Evolutionary conservation across 2,797 vertebrate genomes (phyloP).

Genomic region (Acanthopagrus latus): DNA sequence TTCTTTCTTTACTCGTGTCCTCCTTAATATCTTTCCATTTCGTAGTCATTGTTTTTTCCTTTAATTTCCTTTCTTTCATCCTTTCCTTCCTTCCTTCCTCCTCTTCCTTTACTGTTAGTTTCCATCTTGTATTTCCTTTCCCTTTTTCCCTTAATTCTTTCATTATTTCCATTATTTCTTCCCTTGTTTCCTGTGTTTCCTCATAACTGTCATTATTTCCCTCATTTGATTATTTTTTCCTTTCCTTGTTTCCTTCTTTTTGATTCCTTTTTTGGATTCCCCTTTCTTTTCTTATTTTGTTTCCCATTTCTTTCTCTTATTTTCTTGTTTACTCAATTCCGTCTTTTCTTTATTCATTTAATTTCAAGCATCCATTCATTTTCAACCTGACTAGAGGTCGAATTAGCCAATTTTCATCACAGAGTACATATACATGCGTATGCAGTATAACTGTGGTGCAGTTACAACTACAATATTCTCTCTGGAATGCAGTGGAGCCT

Average conservation of each 20-base stretch:
- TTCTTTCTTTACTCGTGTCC: not conserved
- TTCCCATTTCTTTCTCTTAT: not conserved
- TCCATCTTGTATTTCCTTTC: too few relatives aligned
- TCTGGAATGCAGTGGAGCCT: not conserved
- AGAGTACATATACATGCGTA: too few relatives aligned
- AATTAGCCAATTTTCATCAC: not conserved
- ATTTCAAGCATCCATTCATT: not conserved
- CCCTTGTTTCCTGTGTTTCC: not conserved
- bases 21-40: not conserved
- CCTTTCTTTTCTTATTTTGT: not conserved
- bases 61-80: not conserved
- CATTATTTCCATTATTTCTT: too few relatives aligned
- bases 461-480: not conserved
- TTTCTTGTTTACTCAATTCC: not conserved
- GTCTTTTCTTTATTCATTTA: not conserved
- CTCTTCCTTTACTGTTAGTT: not conserved
- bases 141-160: too few relatives aligned
- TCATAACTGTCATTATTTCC: too few relatives aligned
- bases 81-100: not conserved
- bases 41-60: not conserved
- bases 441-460: not conserved
- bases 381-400: not conserved
- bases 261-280: not conserved
- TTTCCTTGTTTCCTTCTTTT: not conserved
- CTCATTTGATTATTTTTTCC: too few relatives aligned